Percentiles rank a stretch among this genome's conserved stretches.
Evolutionary conservation across 1,140 invertebrate genomes (phyloP).

Genomic region (Belonocnema kinseyi): DNA sequence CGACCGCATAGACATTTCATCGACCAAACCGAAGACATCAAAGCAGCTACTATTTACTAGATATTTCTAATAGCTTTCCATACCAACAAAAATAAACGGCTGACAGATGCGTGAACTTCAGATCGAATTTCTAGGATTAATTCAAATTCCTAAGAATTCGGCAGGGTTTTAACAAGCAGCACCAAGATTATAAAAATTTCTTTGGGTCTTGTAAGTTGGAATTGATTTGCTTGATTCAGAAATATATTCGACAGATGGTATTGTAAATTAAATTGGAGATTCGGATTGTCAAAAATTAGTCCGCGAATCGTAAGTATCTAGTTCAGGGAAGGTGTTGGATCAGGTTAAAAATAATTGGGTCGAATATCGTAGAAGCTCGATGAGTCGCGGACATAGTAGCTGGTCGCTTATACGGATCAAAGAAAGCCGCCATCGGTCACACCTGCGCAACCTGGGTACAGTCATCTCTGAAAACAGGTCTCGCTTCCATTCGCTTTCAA

Average conservation of each 20-base stretch:
- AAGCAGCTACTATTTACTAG: neutral
- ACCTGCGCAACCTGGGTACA: slow-evolving; percentile 70
- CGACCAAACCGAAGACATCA: slow-evolving; percentile 17
- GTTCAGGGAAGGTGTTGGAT: slow-evolving; percentile 51
- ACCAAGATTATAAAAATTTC: no score
- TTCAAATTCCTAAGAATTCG: no score
- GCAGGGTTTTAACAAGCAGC: no score
- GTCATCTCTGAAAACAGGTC: slow-evolving; percentile 42
- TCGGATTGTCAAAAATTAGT: slow-evolving; percentile 2
- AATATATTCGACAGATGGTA: neutral
- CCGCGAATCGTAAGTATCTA: neutral
- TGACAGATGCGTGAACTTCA: no score
- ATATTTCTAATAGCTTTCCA: no score
- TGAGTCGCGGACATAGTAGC: slow-evolving; percentile 67
- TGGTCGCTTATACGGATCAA: slow-evolving; percentile 66
- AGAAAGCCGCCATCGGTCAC: slow-evolving; percentile 71
- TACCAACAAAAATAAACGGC: no score
- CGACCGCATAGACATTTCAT: slow-evolving; percentile 36
- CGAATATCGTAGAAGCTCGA: slow-evolving; percentile 54
- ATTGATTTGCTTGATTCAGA: no score
- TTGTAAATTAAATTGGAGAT: neutral
- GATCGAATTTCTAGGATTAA: no score
- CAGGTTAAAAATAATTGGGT: slow-evolving; percentile 54
- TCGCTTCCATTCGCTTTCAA: slow-evolving; percentile 24
- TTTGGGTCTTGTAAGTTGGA: no score